A percentile compares a stretch with the other conserved stretches of the same genome.
Evolutionary conservation across 2,888 invertebrate species (phyloP).

Genomic region (Parnassius mnemosyne): DNA sequence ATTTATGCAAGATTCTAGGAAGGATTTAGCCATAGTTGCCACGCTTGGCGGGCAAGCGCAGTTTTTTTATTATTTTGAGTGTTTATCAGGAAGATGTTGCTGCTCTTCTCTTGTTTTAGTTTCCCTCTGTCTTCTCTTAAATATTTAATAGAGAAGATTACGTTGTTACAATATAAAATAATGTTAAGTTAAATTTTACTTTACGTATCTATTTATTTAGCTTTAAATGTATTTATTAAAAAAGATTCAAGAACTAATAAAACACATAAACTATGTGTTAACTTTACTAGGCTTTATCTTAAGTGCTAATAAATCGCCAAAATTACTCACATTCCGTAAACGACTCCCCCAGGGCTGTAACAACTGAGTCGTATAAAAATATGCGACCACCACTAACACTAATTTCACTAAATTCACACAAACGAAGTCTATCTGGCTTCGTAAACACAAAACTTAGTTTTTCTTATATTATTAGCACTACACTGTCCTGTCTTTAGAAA

Average conservation of each 20-base stretch:
- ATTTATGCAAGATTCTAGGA: too few species aligned
- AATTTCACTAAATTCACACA: conserved; percentile 28
- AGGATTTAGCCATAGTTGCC: too few species aligned
- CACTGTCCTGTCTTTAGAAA: conserved; percentile 31
- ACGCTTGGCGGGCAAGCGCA: too few species aligned
- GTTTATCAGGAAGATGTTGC: too few species aligned
- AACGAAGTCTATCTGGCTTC: conserved; percentile 16
- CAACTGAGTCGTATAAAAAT: conserved; percentile 28
- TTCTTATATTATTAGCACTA: conserved; percentile 13
- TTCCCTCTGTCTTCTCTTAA: too few species aligned
- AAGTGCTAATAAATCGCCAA: conserved; percentile 33
- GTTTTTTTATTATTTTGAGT: too few species aligned
- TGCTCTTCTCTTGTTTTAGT: too few species aligned
- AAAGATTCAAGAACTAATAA: conserved; percentile 6
- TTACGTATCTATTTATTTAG: background rate
- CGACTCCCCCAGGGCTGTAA: conserved; percentile 33
- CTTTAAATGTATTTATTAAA: background rate
- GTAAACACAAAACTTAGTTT: conserved; percentile 13
- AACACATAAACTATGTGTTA: conserved; percentile 13
- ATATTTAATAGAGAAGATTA: too few species aligned
- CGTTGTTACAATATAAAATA: too few species aligned
- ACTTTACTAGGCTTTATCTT: conserved; percentile 28
- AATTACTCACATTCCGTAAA: conserved; percentile 46
- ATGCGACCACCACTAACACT: conserved; percentile 31
- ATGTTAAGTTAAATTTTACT: too few species aligned